Evolutionary conservation across 2,113 vertebrate species (phyloP).

Genomic region (Ammospiza nelsoni): DNA sequence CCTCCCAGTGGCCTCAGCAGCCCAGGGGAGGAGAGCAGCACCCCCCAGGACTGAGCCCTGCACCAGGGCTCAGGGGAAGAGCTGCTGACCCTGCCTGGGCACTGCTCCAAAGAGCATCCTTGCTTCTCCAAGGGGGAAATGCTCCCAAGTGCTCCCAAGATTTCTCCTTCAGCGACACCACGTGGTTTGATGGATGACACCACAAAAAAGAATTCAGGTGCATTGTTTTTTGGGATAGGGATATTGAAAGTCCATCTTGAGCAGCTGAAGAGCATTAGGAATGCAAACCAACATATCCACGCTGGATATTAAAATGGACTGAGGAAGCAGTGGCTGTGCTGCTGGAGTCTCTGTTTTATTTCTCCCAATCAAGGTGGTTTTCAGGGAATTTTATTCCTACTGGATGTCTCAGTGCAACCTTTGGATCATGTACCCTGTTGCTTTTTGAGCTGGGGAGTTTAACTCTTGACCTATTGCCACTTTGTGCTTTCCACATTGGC

Average conservation of each 20-base stretch:
- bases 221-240: background rate
- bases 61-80: background rate
- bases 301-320: background rate
- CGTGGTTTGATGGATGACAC: background rate
- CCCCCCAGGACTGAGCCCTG: background rate
- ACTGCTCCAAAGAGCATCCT: background rate
- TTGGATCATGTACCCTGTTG: background rate
- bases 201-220: rapidly evolving
- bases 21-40: background rate
- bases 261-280: background rate
- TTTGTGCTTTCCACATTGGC: background rate
- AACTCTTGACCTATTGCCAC: background rate
- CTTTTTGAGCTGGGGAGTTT: background rate
- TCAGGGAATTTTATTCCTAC: background rate
- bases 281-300: background rate
- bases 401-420: background rate
- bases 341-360: background rate
- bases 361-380: background rate
- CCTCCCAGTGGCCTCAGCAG: background rate
- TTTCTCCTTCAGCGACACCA: background rate
- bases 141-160: background rate
- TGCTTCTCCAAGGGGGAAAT: background rate
- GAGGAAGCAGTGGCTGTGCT: background rate
- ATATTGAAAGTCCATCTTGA: background rate
- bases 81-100: background rate